Evolutionary conservation across 1,140 invertebrate genomes (phyloP), one percentile per base, ranked within the genome.

Genomic region (Globodera ellingtonae): DNA sequence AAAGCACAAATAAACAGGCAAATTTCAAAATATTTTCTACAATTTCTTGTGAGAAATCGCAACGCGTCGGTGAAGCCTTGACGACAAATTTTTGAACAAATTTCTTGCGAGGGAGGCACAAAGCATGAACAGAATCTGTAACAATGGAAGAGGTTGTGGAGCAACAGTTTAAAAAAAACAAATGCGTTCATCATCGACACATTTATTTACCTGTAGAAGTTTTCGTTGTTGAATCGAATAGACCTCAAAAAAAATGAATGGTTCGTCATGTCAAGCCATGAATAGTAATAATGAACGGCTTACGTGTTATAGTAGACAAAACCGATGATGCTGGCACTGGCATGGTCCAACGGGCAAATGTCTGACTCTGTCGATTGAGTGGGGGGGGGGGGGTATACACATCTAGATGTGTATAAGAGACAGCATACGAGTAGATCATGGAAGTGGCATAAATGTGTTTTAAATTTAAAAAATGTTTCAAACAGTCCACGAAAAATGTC

Each of bases 61-160:
- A 98, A 91, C 0, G 95, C 95, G 90, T 99, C 97, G 85, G 98
- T 95, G 89, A 98, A 99, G 44, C 96, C 97, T 91, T 98, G 96
- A 87, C 96, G 94, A 89, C 96, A 98, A 93, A 98, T 97, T 85
- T 95, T 94, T 80, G 94, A 95, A 48, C 92, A 85, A 81, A 94
- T 93, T 90, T 98, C 95, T 6, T 95, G 94, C 86, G 94, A 94
- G 1, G 96, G 95, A 47, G 97, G 97, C 89, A 98, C 97, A 7
- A 99, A 91, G 86, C 96, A 96, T 79, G 94, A 72, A 73, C 78
- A 70, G 47, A 81, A 79, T 70, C 67, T 70, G 46, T 8, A 69
- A 65, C 35, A 35, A 35, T 9, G 52, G 7, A 15, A 15, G 52
- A 15, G 52, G 52, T 9, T 9, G 52, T 9, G 52, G 52, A 15